Evolutionary conservation across 2,797 vertebrate species (phyloP).

Genomic region (Channa striata): DNA sequence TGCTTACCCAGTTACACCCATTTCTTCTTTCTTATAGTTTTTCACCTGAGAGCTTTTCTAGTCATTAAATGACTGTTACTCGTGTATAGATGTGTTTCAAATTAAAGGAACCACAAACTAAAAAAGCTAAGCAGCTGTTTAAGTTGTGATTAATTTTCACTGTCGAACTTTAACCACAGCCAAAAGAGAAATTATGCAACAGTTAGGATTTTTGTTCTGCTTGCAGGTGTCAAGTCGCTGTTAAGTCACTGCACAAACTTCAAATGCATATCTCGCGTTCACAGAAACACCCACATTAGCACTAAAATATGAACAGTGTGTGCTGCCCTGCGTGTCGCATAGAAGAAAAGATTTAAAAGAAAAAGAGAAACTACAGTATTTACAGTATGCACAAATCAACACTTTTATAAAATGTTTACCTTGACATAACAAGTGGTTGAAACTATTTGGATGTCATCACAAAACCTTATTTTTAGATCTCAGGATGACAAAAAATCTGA

Average conservation of each 20-base stretch:
- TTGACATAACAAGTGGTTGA: background rate
- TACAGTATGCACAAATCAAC: background rate
- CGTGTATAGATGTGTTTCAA: constrained; percentile 16
- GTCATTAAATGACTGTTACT: constrained; percentile 8
- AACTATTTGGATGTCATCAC: background rate
- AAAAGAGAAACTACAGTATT: background rate
- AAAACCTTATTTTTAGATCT: background rate
- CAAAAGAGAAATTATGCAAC: constrained; percentile 10
- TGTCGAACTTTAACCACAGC: background rate
- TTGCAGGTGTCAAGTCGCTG: constrained; percentile 13
- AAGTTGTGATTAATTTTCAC: background rate
- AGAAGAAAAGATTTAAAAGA: background rate
- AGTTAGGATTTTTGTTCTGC: background rate
- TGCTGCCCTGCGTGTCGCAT: background rate
- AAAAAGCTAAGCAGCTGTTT: background rate
- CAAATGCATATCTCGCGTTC: background rate
- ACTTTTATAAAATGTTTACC: background rate
- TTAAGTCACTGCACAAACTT: too few relatives aligned
- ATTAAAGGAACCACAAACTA: constrained; percentile 1
- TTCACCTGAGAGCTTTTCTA: constrained; percentile 4
- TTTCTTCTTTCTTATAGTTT: constrained; percentile 16
- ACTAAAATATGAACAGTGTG: background rate
- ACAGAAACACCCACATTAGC: background rate
- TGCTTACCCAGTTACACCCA: constrained; percentile 16
- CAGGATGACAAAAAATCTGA: constrained; percentile 24